A percentile compares a stretch with the other conserved stretches of the same genome.
Evolutionary conservation across 2,797 vertebrate genomes (phyloP).

Genomic region (Neomorphus geoffroyi): DNA sequence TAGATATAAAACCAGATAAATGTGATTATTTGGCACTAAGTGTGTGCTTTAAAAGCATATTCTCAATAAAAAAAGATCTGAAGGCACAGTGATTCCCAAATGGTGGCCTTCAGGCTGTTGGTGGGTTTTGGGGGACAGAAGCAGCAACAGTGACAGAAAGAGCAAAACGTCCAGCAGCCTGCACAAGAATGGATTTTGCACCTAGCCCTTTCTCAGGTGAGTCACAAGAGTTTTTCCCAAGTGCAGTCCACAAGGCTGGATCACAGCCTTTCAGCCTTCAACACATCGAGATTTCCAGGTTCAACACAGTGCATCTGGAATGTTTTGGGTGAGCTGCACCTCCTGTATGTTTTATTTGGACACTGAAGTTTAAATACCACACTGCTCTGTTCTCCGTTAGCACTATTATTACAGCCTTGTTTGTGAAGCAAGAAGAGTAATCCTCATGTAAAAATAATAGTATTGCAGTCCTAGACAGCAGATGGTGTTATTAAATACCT

Average conservation of each 20-base stretch:
- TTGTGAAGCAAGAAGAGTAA: conserved; percentile 63
- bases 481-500: conserved; percentile 73
- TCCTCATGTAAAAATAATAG: conserved; percentile 60
- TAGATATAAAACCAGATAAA: background rate
- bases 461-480: conserved; percentile 42
- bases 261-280: background rate
- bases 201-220: background rate
- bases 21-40: background rate
- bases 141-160: background rate
- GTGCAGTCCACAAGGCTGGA: background rate
- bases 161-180: background rate
- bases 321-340: background rate
- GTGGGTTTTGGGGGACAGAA: background rate
- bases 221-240: background rate
- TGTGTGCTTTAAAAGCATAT: background rate
- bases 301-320: background rate
- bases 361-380: conserved; percentile 32
- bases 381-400: conserved; percentile 35
- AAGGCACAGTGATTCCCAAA: background rate
- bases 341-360: conserved; percentile 9
- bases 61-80: background rate
- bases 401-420: conserved; percentile 39
- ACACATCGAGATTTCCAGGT: background rate
- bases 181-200: background rate
- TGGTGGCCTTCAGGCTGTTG: background rate